Evolutionary conservation across 1,140 invertebrate genomes (phyloP), one percentile per base, ranked within the genome.

Genomic region (Prorops nasuta): DNA sequence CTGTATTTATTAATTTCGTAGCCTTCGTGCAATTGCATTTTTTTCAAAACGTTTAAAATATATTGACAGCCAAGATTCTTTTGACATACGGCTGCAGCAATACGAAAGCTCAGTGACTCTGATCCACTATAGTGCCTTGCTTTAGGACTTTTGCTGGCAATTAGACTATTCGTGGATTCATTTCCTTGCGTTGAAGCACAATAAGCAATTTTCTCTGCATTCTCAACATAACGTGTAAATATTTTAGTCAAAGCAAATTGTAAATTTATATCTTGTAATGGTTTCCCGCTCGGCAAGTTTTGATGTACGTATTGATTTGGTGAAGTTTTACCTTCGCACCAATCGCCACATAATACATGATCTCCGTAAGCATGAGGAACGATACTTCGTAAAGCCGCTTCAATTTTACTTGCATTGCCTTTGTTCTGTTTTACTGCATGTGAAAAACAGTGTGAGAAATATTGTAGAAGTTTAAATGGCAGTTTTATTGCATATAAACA

Each of bases 131-230:
- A 55, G 34, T 49, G 50, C 3, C 35, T 8, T 20, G 19, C 8
- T 43, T 59, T 56, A 9, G 44, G 41, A 38, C n/a, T 17, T 41
- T 37, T 51, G 14, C 34, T 48, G 4, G 42, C 18, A 1, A 54
- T 38, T 1, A 32, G 32, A 42, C 15, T 44, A 32, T 54, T 54
- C 2, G 54, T 1, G 2, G 44, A 51, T 16, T 54, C 48, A 22
- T 58, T 54, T 3, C 21, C 37, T 46, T 56, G 54, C 15, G 22
- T 41, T 17, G 54, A 56, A 28, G 12, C 49, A 41, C 49, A 51
- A 14, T 40, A 44, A 2, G 21, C 28, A 10, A 56, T 24, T 42
- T 49, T 40, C 7, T 45, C 36, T 10, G 45, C 49, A 34, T 42
- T 16, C 17, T 51, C 35, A 3, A 40, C 44, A 36, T 47, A 48